Conservation (phyloP, 2,113 vertebrate genomes). For the Chelonoidis abingdonii region DNA sequence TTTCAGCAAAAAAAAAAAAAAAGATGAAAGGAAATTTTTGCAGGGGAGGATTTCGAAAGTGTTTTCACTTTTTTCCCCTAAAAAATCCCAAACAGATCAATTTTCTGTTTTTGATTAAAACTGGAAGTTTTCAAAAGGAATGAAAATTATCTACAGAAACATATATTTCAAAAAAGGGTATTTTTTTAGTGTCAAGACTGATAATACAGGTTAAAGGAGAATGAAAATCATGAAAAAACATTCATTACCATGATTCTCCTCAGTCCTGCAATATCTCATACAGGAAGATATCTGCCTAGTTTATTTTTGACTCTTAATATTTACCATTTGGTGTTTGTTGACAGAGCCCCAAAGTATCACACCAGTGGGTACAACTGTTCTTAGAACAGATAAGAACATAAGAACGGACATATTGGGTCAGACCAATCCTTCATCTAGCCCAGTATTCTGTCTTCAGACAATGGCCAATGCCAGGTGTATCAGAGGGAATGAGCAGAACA, state of each 20-base stretch:
- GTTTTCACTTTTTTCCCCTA: neutral
- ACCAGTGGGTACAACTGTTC: neutral
- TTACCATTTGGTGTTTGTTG: neutral
- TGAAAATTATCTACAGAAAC: neutral
- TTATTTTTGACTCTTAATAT: neutral
- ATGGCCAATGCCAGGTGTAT: no score
- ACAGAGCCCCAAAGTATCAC: fast-evolving
- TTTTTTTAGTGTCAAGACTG: neutral
- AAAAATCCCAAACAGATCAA: neutral
- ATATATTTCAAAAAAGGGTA: neutral
- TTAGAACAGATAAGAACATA: neutral
- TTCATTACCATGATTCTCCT: neutral
- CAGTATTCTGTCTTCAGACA: no score
- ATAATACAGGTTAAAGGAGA: neutral
- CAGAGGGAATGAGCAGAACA: no score
- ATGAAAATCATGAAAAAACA: neutral
- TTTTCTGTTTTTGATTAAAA: neutral
- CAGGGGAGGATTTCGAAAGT: neutral
- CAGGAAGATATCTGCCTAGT: neutral
- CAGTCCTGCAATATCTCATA: neutral
- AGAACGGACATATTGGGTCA: no score
- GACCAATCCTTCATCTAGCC: no score
- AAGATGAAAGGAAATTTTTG: neutral
- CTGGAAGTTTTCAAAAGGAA: neutral
- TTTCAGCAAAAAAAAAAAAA: neutral